Percentiles rank a stretch among this genome's conserved stretches.
These are phyloP conservation scores for Apogon talboti DNA, from an alignment of 2,797 vertebrate species.

Conservation along the genomic window DNA sequence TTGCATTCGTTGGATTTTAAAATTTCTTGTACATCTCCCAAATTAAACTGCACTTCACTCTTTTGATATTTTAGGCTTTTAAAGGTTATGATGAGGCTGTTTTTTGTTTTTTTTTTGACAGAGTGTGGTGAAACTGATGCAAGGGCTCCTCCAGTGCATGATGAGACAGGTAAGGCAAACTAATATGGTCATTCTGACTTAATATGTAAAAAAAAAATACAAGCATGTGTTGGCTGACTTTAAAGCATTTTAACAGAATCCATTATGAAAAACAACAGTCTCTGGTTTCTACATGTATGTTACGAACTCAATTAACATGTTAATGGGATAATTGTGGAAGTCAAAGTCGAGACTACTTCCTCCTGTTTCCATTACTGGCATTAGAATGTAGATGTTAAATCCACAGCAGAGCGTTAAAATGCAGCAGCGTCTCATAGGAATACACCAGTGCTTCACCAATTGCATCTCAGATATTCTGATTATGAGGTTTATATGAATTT, in stretches of 20 bases:
- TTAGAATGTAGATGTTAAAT: constrained; percentile 15
- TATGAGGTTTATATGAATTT: not conserved
- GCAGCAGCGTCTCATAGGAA: not conserved
- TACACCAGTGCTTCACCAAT: constrained; percentile 2
- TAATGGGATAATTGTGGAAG: constrained; percentile 2
- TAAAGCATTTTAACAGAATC: constrained; percentile 7
- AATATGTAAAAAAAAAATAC: constrained; percentile 15
- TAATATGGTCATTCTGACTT: not conserved
- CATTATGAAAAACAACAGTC: constrained; percentile 4
- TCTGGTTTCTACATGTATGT: not conserved
- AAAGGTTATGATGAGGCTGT: not conserved
- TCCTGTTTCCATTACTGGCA: not conserved
- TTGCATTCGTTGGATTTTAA: no score
- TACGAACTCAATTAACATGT: not conserved
- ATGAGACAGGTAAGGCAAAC: constrained; percentile 92
- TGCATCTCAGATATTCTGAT: not conserved
- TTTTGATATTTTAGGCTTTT: not conserved
- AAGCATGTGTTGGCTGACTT: not conserved
- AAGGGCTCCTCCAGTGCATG: constrained; percentile 97
- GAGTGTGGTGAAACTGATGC: constrained; percentile 99
- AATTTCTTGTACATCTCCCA: no score
- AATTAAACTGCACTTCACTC: no score
- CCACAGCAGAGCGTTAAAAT: constrained; percentile 15
- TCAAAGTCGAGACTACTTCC: constrained; percentile 7
- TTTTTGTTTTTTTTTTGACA: constrained; percentile 77